phyloP scores from a whole-genome alignment of 2,113 vertebrate species.

The Cyprinus carpio region DNA sequence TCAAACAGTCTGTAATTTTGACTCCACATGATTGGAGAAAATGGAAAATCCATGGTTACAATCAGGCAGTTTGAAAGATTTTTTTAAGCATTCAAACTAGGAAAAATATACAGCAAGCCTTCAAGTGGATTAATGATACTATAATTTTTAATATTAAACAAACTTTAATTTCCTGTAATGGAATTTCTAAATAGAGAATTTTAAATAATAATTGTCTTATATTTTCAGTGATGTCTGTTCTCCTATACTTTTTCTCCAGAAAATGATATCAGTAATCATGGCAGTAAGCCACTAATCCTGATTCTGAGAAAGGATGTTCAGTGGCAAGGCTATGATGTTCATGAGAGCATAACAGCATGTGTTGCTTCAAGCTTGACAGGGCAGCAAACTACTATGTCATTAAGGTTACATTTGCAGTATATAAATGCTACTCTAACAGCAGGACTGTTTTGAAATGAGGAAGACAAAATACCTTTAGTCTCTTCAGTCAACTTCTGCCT shows the following conservation, averaged over 20 bases:
- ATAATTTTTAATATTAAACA: neutral
- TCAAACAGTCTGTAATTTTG: neutral
- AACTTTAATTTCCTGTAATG: neutral
- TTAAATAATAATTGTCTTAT: too few relatives aligned
- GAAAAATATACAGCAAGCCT: neutral
- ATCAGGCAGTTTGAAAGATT: neutral
- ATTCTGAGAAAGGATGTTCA: neutral
- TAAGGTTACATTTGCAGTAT: neutral
- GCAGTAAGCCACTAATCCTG: neutral
- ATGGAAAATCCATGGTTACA: neutral
- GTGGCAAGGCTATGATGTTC: neutral
- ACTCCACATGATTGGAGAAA: neutral
- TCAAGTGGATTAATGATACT: neutral
- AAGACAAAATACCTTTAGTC: neutral
- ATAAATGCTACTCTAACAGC: too few relatives aligned
- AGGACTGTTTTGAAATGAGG: neutral
- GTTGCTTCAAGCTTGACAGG: neutral
- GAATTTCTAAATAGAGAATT: neutral
- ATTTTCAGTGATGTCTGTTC: neutral
- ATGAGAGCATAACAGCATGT: neutral
- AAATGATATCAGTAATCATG: neutral
- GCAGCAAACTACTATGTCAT: neutral
- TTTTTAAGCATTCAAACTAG: neutral
- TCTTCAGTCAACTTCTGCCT: neutral
- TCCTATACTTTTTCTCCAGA: neutral